These are phyloP conservation scores for Drusus annulatus DNA, from an alignment of 1,140 invertebrate species.

Conservation along the genomic window DNA sequence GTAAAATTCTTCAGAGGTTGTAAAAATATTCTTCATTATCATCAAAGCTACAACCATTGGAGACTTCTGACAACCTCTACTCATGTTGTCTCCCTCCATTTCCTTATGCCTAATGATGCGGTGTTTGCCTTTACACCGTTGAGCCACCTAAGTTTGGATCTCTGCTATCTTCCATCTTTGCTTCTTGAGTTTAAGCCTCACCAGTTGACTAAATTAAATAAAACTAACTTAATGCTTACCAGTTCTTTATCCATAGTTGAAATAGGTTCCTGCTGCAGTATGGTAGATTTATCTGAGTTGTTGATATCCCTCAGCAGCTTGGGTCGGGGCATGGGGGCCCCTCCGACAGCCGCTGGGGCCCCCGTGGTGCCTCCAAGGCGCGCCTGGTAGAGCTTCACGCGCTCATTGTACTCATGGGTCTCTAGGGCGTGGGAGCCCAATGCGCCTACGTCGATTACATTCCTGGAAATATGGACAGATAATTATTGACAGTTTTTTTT, in stretches of 20 bases:
- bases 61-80: no score
- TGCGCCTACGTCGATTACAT: conserved; percentile 88
- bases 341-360: conserved; percentile 7
- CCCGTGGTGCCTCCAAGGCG: conserved; percentile 65
- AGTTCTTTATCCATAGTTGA: conserved; percentile 53
- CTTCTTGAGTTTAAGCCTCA: no score
- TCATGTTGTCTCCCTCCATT: no score
- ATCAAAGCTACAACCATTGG: no score
- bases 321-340: conserved; percentile 37
- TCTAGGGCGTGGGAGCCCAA: conserved; percentile 83
- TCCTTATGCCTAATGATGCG: no score
- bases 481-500: no score
- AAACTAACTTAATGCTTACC: conserved; percentile 25
- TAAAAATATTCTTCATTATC: no score
- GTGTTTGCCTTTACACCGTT: no score
- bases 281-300: conserved; percentile 42
- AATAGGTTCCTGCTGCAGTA: conserved; percentile 53
- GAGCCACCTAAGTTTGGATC: no score
- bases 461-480: conserved; percentile 70
- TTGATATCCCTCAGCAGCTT: conserved; percentile 51
- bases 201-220: no score
- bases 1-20: no score
- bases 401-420: conserved; percentile 85
- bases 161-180: no score
- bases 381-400: conserved; percentile 80